Evolutionary conservation across 2,113 vertebrate species (phyloP), one percentile per base, ranked within the genome.

Genomic region (Rissa tridactyla): DNA sequence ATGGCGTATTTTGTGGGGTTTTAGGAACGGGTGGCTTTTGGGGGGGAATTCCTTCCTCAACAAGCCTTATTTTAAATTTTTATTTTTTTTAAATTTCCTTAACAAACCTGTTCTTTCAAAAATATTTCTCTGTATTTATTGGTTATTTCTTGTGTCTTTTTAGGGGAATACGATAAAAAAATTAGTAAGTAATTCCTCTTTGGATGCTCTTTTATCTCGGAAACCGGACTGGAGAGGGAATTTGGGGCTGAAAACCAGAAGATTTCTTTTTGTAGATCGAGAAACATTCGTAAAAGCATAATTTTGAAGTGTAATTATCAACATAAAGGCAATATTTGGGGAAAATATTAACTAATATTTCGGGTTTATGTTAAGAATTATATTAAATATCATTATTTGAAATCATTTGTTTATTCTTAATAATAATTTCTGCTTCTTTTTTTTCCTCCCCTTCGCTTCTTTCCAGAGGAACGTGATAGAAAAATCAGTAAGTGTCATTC

Each of bases 161-260:
- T 2, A 84, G 93, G 89, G 1, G 93, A 94, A 13, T 52, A 57
- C 14, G 65, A 80, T 10, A 16, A 61, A 15, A 92, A 92, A 25
- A 60, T 94, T 64, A 86, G 92, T 94, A 15, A 86, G 92, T 77
- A 11, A 20, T 23, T n/a, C 5, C 21, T 29, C 15, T 11, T 6
- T 1, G 3, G 64, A 2, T 2, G 42, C 32, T 15, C 1, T 21
- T 55, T 36, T 30, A 4, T 7, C 40, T 9, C 4, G 4, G 40
- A 11, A 55, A 46, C 32, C 3, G 21, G 27, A 49, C 18, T 3
- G 18, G 36, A 22, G 36, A 17, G 58, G 47, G 23, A 12, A 7
- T 20, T 44, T 32, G 32, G 47, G 16, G 32, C 38, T 10, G 32
- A 25, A 40, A 86, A 64, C 26, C 10, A 9, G 4, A 2, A 10